Evolutionary conservation across 2,888 invertebrate genomes (phyloP).

Genomic region (Blastobasis lacticolella): DNA sequence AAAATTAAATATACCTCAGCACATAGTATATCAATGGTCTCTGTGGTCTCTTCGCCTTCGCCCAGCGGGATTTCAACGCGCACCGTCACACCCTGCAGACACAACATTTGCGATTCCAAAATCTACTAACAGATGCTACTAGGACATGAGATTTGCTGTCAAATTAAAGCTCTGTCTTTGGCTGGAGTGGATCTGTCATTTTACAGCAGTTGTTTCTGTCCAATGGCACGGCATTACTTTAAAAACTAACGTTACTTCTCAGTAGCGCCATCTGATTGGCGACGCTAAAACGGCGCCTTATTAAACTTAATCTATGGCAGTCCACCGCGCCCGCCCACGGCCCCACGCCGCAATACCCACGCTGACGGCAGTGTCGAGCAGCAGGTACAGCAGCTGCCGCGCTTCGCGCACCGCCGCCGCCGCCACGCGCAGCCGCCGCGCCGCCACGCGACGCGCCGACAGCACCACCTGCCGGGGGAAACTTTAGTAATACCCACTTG

Average conservation of each 20-base stretch:
- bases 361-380: conserved; percentile 3
- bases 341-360: background rate
- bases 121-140: too few relatives aligned
- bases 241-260: too few relatives aligned
- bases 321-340: too few relatives aligned
- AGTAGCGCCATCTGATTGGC: too few relatives aligned
- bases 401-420: background rate
- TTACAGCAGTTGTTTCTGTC: too few relatives aligned
- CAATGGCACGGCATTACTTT: too few relatives aligned
- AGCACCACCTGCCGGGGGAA: background rate
- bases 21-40: conserved; percentile 14
- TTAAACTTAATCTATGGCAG: too few relatives aligned
- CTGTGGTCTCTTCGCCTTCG: conserved; percentile 12
- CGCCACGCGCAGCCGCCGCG: background rate
- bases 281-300: too few relatives aligned
- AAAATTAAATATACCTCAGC: too few relatives aligned
- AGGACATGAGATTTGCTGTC: too few relatives aligned
- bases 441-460: background rate
- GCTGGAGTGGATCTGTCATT: too few relatives aligned
- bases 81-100: conserved; percentile 39
- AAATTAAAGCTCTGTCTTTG: too few relatives aligned
- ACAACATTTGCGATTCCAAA: background rate
- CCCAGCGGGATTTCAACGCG: conserved; percentile 40
- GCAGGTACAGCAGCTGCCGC: background rate
- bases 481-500: background rate